Conservation (phyloP, 1,140 invertebrate genomes). For the Drosophila chauvacae region DNA sequence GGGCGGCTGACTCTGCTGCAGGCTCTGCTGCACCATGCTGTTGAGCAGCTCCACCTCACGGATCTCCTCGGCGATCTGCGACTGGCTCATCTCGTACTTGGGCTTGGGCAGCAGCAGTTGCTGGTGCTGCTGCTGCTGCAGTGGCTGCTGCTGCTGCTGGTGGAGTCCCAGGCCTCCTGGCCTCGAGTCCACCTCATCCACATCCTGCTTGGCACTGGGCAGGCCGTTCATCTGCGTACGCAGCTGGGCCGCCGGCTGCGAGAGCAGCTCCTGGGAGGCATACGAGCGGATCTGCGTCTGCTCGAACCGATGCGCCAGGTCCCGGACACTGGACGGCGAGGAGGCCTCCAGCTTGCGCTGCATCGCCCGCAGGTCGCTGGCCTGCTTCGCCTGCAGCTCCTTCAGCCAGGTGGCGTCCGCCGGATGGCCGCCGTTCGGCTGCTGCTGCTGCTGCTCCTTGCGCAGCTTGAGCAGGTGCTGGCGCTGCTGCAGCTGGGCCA, state of each 20-base stretch:
- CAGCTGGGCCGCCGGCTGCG: constrained; percentile 27
- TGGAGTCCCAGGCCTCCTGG: constrained; percentile 40
- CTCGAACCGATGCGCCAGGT: constrained; percentile 94
- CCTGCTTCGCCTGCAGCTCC: constrained; percentile 91
- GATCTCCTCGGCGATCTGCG: constrained; percentile 85
- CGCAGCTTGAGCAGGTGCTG: constrained; percentile 87
- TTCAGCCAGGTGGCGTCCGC: constrained; percentile 87
- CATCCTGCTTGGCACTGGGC: constrained; percentile 61
- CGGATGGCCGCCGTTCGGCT: constrained; percentile 61
- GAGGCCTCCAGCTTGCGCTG: constrained; percentile 69
- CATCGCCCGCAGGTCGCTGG: constrained; percentile 87
- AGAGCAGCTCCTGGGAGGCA: constrained; percentile 77
- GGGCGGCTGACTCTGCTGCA: constrained; percentile 66
- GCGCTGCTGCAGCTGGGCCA: constrained; percentile 89
- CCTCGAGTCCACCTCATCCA: constrained; percentile 78
- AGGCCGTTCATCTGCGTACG: constrained; percentile 83
- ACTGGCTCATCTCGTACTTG: constrained; percentile 78
- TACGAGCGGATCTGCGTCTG: constrained; percentile 83
- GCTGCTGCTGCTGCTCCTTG: constrained; percentile 86
- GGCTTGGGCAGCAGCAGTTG: constrained; percentile 61
- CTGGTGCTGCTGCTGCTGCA: constrained; percentile 5
- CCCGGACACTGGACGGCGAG: constrained; percentile 86
- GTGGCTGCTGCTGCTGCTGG: constrained; percentile 10
- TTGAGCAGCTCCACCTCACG: constrained; percentile 86
- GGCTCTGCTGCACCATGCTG: constrained; percentile 85